A percentile compares a stretch with the other conserved stretches of the same genome.
phyloP scores from a whole-genome alignment of 2,113 vertebrate genomes.

The Cavia porcellus region DNA sequence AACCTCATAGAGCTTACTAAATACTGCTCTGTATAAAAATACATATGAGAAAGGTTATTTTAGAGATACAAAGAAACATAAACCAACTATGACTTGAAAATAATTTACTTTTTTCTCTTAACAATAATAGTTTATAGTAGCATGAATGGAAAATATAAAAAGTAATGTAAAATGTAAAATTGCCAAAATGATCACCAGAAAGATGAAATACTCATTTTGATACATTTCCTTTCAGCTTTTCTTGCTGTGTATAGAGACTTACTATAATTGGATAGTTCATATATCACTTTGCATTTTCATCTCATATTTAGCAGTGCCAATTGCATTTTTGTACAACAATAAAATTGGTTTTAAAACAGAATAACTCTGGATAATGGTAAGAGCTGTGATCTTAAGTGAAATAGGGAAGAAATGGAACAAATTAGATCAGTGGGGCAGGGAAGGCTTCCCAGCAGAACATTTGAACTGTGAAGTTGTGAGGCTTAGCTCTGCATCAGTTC shows the following conservation, averaged over 20 bases:
- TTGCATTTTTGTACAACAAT: background rate
- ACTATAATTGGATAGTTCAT: background rate
- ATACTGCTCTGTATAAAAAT: background rate
- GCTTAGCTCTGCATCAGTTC: background rate
- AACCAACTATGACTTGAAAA: background rate
- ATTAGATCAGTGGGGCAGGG: too few species aligned
- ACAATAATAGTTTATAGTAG: background rate
- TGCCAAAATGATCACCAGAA: background rate
- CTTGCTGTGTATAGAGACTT: background rate
- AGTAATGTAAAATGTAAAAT: background rate
- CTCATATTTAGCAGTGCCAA: background rate
- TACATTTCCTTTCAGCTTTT: background rate
- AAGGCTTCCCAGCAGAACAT: background rate
- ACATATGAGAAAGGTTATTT: constrained; percentile 36
- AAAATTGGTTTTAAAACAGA: background rate
- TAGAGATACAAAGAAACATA: background rate
- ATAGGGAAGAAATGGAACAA: background rate
- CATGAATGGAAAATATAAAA: background rate
- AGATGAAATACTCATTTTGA: background rate
- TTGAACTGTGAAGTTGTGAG: background rate
- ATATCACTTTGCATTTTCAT: background rate
- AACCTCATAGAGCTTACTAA: constrained; percentile 35
- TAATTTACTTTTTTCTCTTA: constrained; percentile 34
- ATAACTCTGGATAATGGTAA: background rate
- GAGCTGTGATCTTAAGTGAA: background rate